A percentile compares a stretch with the other conserved stretches of the same genome.
These are phyloP conservation scores for Clusia tigrina DNA, from an alignment of 2,888 invertebrate genomes.

Conservation along the genomic window DNA sequence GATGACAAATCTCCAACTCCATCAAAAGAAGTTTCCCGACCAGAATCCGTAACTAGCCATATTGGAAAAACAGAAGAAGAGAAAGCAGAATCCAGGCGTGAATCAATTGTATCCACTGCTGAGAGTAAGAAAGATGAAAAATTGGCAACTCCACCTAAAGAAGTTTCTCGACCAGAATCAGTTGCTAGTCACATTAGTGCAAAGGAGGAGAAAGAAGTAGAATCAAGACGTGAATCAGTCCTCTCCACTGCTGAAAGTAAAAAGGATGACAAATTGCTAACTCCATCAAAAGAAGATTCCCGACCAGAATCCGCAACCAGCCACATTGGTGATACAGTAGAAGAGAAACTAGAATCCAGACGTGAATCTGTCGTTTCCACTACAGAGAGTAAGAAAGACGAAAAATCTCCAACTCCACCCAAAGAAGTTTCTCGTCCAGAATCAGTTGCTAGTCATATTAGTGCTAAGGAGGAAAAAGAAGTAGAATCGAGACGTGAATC, in stretches of 20 bases:
- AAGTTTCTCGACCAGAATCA: constrained; percentile 47
- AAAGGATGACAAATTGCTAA: constrained; percentile 26
- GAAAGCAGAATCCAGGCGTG: constrained; percentile 31
- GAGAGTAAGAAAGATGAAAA: constrained; percentile 28
- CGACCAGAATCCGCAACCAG: constrained; percentile 42
- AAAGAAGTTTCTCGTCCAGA: constrained; percentile 53
- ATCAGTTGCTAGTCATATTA: constrained; percentile 40
- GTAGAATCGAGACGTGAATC: constrained; percentile 31
- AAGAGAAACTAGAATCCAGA: constrained; percentile 22
- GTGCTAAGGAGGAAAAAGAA: constrained; percentile 32
- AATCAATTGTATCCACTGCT: constrained; percentile 19
- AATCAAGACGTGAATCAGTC: constrained; percentile 34
- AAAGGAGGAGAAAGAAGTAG: constrained; percentile 24
- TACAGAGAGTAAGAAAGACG: constrained; percentile 16
- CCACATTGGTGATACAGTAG: constrained; percentile 19
- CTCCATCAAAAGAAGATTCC: constrained; percentile 35
- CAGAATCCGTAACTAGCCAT: constrained; percentile 42
- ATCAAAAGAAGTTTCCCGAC: constrained; percentile 36
- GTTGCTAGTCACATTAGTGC: constrained; percentile 20
- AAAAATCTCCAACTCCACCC: constrained; percentile 25
- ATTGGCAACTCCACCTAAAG: constrained; percentile 20
- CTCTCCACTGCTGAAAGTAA: constrained; percentile 23
- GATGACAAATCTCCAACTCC: constrained; percentile 23
- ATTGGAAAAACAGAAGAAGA: constrained; percentile 29
- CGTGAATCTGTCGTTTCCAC: constrained; percentile 16